Evolutionary conservation across 2,888 invertebrate genomes (phyloP).

Genomic region (Drosophila emarginata): DNA sequence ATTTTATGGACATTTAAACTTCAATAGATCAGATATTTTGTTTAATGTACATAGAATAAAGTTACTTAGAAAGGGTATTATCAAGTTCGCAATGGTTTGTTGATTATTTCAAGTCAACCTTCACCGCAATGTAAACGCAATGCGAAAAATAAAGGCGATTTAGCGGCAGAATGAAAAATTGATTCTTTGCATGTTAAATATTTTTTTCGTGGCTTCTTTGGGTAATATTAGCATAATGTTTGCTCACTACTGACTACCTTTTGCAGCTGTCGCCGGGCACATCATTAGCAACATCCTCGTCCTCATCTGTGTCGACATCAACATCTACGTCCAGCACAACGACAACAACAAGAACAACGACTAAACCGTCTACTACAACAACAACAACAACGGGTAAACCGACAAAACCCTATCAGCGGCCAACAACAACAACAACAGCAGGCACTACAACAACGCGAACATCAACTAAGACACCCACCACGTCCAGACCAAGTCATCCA

Average conservation of each 20-base stretch:
- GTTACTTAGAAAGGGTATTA: background rate
- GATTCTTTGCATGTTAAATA: conserved; percentile 75
- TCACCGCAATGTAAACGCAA: background rate
- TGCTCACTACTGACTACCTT: conserved; percentile 64
- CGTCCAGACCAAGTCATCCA: conserved; percentile 45
- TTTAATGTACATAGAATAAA: too few relatives aligned
- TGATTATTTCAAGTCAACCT: background rate
- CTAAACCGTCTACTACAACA: conserved; percentile 42
- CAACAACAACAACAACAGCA: conserved; percentile 65
- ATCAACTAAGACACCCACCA: conserved; percentile 60
- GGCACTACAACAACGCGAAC: conserved; percentile 52
- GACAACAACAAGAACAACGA: conserved; percentile 40
- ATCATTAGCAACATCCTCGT: conserved; percentile 74
- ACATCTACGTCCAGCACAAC: conserved; percentile 28
- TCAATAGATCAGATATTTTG: too few relatives aligned
- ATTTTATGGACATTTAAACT: too few relatives aligned
- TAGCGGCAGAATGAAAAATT: conserved; percentile 78
- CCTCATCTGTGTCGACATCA: conserved; percentile 44
- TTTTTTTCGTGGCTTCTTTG: conserved; percentile 34
- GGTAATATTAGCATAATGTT: conserved; percentile 73
- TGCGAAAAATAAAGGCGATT: conserved; percentile 52
- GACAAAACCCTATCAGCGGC: conserved; percentile 63
- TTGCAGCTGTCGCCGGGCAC: conserved; percentile 73
- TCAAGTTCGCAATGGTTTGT: background rate
- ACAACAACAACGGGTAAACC: conserved; percentile 38